A percentile compares a stretch with the other conserved stretches of the same genome.
phyloP scores from a whole-genome alignment of 2,888 invertebrate genomes.

The Nephrocerus scutellatus region DNA sequence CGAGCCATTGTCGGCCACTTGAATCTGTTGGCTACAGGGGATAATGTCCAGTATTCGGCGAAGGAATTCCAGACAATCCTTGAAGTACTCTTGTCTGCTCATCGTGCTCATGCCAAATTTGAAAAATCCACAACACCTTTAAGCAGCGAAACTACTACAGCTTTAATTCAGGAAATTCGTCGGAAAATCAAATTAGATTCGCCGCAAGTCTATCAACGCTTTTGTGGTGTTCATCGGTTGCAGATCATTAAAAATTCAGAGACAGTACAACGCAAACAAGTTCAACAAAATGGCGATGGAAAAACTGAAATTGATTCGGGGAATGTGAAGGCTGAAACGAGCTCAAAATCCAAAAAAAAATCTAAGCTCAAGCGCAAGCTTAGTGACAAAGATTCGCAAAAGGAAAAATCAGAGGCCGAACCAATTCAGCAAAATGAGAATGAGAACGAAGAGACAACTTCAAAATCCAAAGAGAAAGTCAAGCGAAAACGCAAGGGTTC shows the following conservation, averaged over 20 bases:
- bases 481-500: no score
- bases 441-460: constrained; percentile 9
- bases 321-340: constrained; percentile 6
- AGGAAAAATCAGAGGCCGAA: no score
- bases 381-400: no score
- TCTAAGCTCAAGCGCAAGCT: constrained; percentile 1
- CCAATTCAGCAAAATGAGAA: no score
- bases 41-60: constrained; percentile 21
- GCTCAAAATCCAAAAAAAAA: constrained; percentile 3
- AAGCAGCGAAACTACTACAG: constrained; percentile 14
- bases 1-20: constrained; percentile 24
- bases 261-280: no score
- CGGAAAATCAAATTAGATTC: constrained; percentile 27
- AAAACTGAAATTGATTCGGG: no score
- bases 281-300: constrained; percentile 13
- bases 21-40: constrained; percentile 13
- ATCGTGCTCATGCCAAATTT: constrained; percentile 27
- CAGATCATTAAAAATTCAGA: constrained; percentile 24
- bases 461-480: constrained; percentile 5
- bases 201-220: constrained; percentile 27
- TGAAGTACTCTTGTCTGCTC: constrained; percentile 25
- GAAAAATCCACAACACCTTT: constrained; percentile 13
- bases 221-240: constrained; percentile 28
- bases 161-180: constrained; percentile 27
- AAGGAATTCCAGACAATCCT: constrained; percentile 31